Conservation (phyloP, 1,140 invertebrate species). For the Ceratoteleas bidentatus region DNA sequence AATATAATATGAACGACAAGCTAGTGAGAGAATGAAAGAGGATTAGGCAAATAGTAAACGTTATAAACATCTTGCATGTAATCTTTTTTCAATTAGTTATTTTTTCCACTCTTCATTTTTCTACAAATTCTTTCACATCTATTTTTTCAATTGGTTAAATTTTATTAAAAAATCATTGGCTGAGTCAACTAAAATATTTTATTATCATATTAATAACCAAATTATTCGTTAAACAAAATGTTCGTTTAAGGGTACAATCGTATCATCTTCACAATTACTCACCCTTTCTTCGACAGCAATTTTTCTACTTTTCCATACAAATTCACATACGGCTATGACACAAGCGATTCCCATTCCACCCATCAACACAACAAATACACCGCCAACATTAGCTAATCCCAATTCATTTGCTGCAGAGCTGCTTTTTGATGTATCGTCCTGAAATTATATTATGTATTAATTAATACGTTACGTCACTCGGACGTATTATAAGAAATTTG, state of each 20-base stretch:
- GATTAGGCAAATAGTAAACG: too few relatives aligned
- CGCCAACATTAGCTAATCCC: slow-evolving; percentile 95
- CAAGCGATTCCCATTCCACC: slow-evolving; percentile 94
- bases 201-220: background rate
- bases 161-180: too few relatives aligned
- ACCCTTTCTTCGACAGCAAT: slow-evolving; percentile 94
- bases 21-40: too few relatives aligned
- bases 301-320: slow-evolving; percentile 95
- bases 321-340: slow-evolving; percentile 94
- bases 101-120: too few relatives aligned
- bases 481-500: too few relatives aligned
- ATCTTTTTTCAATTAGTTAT: too few relatives aligned
- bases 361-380: slow-evolving; percentile 97
- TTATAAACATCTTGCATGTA: too few relatives aligned
- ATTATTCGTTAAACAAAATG: background rate
- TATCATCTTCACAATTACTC: slow-evolving; percentile 75
- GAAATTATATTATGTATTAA: slow-evolving; percentile 6
- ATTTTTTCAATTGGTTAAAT: too few relatives aligned
- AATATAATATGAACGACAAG: background rate
- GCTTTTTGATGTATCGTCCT: slow-evolving; percentile 91
- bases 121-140: too few relatives aligned
- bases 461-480: background rate
- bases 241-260: too few relatives aligned
- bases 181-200: too few relatives aligned
- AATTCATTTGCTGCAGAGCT: slow-evolving; percentile 92